Evolutionary conservation across 2,888 invertebrate species (phyloP).

Genomic region (Cantharis flavilabris): DNA sequence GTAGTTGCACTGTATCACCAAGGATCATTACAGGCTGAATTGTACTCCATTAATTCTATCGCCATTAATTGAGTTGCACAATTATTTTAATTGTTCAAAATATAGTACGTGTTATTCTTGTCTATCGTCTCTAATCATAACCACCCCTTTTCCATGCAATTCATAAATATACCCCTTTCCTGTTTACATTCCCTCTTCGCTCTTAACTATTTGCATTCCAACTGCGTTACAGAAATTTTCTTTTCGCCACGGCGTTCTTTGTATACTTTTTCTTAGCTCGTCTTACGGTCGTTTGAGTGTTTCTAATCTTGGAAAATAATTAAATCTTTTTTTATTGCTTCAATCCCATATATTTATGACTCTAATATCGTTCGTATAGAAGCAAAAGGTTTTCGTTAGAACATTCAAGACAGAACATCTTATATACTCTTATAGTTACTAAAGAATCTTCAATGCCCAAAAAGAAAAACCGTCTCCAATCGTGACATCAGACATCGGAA

Average conservation of each 20-base stretch:
- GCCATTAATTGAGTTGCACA: not conserved
- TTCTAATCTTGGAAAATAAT: not conserved
- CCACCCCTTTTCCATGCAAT: not conserved
- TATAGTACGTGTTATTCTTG: not conserved
- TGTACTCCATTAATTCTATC: constrained; percentile 1
- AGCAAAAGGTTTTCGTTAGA: not conserved
- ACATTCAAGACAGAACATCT: too few species aligned
- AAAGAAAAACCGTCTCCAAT: not conserved
- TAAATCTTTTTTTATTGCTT: not conserved
- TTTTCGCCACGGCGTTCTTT: not conserved
- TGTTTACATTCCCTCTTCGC: not conserved
- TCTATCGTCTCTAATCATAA: not conserved
- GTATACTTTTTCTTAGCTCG: not conserved
- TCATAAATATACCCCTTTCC: not conserved
- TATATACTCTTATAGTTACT: too few species aligned
- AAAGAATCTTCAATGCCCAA: not conserved
- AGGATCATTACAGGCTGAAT: constrained; percentile 4
- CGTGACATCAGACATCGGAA: not conserved
- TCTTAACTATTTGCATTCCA: not conserved
- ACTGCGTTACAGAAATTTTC: not conserved
- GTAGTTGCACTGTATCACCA: not conserved
- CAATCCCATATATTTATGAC: not conserved
- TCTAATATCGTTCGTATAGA: not conserved
- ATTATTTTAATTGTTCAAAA: not conserved
- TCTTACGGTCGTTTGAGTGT: not conserved